Base-by-base conservation (phyloP, 2,113 vertebrate genomes). In the Rhadina sibilatrix region DNA sequence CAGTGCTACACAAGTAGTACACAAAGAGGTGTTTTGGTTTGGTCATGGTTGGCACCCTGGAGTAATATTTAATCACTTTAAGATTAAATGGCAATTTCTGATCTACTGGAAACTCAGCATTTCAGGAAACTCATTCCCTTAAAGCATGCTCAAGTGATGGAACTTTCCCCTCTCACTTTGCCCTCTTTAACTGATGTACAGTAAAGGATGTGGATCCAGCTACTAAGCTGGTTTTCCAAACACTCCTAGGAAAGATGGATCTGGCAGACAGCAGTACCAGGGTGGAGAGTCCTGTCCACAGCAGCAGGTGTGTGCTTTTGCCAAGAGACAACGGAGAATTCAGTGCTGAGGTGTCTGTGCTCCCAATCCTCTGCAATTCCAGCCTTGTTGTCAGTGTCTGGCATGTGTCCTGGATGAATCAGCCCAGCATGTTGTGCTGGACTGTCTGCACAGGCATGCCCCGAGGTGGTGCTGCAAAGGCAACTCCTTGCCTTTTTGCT, bases 361-460 rank as follows among this genome's bases (percentile, higher is more conserved):
- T 91, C 28, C 54, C 30, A 37, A 1, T 46, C 40, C 57, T 42
- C 50, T 33, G 56, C 42, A 54, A 3, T n/a, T 18, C 15, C 76
- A 83, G 61, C 57, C 2, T 75, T 25, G 5, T 71, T 69, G 65
- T 54, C 61, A 18, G 53, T 24, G 31, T 19, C 83, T 81, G 72
- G 50, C 75, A 49, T 0, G 0, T 38, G 75, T 44, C 49, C 49
- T 44, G 46, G 65, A 12, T 71, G 81, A 44, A 70, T 7, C 25
- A 60, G 5, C 24, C 17, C 68, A 25, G 76, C 0, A 11, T 9
- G 31, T 2, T 11, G 37, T 2, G 2, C 76, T 35, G 7, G 14
- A 2, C 47, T 27, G 57, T 46, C 79, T 70, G 91, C 83, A n/a
- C 66, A 85, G 75, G 46, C 15, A 1, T 52, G 65, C 82, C 87